Evolutionary conservation across 2,888 invertebrate genomes (phyloP), one percentile per base, ranked within the genome.

Genomic region (Bimastos eiseni): DNA sequence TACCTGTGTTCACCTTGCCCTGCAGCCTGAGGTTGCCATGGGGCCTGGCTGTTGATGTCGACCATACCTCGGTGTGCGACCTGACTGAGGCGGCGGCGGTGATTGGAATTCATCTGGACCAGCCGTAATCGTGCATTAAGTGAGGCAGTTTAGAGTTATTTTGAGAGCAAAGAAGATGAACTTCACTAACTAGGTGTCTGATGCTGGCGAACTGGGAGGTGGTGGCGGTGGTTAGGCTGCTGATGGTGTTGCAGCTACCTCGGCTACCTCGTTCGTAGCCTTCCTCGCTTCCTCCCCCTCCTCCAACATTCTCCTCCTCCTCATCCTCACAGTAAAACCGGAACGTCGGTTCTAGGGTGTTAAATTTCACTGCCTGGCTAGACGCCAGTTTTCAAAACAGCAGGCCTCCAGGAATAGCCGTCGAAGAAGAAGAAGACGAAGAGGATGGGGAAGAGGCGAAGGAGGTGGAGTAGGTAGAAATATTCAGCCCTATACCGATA

Each of bases 371-470:
- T 86, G 86, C 36, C 86, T 86, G 86, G 86, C 86, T 15, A 36
- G 86, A 37, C 86, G 86, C 86, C 86, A 37, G 86, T 86, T 86
- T 86, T 86, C 86, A 86, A 86, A 86, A 86, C 86, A 86, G 86
- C 86, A 37, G 86, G 86, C 34, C 36, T 34, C 86, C 86, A 86
- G 37, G 86, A 86, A 86, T 86, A 86, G 86, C 86, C 86, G 86
- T 34, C 86, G 86, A 19, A 34, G 86, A 34, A 34, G 86, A 34
- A 34, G 86, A 33, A 33, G 84, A 34, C 0, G 86, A 19, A 8
- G 86, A 70, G 70, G 70, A 70, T 30, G 70, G n/a, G 70, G 70
- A 30, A 13, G n/a, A 70, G 70, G 24, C 5, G 49, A 30, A 24
- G 55, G 30, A 70, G 70, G 70, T 11, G 1, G 70, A n/a, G 70